Conservation (phyloP, 2,113 vertebrate genomes). For the Nerophis lumbriciformis region DNA sequence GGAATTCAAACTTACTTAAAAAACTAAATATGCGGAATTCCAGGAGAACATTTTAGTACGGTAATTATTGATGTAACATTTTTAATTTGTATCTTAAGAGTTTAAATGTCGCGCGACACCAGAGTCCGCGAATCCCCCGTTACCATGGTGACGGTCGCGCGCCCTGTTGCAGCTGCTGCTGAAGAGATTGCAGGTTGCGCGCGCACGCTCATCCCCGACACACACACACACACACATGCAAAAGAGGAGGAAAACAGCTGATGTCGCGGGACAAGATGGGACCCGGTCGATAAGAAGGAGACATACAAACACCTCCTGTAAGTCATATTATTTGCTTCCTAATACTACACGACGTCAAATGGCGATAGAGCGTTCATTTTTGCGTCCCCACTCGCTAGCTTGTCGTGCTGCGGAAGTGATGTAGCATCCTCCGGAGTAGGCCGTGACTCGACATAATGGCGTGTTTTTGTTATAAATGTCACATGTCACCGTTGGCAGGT, state of each 20-base stretch:
- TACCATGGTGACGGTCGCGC: slow-evolving; percentile 1
- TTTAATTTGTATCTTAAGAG: background rate
- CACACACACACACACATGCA: background rate
- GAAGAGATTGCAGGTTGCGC: slow-evolving; percentile 5
- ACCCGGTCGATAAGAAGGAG: slow-evolving; percentile 34
- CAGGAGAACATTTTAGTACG: no score
- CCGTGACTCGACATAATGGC: slow-evolving; percentile 8
- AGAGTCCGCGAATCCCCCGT: background rate
- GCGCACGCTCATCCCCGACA: background rate
- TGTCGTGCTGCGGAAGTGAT: slow-evolving; percentile 58
- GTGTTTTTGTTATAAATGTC: background rate
- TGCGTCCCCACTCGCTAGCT: slow-evolving; percentile 25
- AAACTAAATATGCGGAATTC: no score
- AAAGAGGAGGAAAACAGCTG: slow-evolving; percentile 41
- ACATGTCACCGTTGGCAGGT: background rate
- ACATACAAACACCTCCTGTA: slow-evolving; percentile 37
- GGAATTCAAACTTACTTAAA: no score
- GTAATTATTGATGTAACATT: no score
- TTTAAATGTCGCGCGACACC: background rate
- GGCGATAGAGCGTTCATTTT: no score
- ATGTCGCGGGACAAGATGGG: slow-evolving; percentile 49
- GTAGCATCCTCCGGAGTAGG: slow-evolving; percentile 38
- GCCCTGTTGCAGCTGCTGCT: slow-evolving; percentile 3
- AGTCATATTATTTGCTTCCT: slow-evolving; percentile 40
- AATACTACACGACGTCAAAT: background rate